phyloP scores from a whole-genome alignment of 1,140 invertebrate species.

The Artemia franciscana region DNA sequence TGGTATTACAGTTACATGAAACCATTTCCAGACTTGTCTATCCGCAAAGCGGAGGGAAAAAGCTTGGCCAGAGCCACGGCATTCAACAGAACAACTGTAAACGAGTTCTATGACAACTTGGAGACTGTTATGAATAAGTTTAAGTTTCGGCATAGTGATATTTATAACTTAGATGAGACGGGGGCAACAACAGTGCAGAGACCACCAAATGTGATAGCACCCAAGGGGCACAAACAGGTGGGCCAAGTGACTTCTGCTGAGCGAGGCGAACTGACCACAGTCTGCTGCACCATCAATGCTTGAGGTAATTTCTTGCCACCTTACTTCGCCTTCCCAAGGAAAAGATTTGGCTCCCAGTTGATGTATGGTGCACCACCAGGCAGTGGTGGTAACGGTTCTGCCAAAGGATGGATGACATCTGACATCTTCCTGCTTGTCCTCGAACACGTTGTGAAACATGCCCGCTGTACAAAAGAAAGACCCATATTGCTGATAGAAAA shows the following conservation, averaged over 20 bases:
- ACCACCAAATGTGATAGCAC: constrained; percentile 16
- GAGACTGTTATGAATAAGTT: constrained; percentile 16
- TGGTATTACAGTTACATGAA: constrained; percentile 22
- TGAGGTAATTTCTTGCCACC: constrained; percentile 17
- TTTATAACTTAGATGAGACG: constrained; percentile 24
- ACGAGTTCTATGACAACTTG: constrained; percentile 18
- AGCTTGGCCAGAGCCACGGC: constrained; percentile 18
- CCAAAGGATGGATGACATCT: too few species aligned
- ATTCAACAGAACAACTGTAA: constrained; percentile 21
- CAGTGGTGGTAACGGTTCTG: too few species aligned
- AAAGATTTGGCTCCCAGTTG: too few species aligned
- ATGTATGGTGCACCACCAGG: too few species aligned
- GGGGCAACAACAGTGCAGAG: constrained; percentile 15
- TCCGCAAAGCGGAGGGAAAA: constrained; percentile 21
- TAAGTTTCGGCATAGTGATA: constrained; percentile 17
- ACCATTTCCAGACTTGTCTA: constrained; percentile 17
- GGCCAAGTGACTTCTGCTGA: constrained; percentile 22
- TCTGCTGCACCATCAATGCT: constrained; percentile 19
- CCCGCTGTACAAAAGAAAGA: too few species aligned
- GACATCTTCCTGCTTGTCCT: too few species aligned
- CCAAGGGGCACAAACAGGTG: constrained; percentile 21
- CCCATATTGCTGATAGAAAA: too few species aligned
- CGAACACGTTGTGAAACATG: too few species aligned
- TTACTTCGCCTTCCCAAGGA: constrained; percentile 16
- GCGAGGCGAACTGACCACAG: constrained; percentile 21